Conservation (phyloP, 2,888 invertebrate genomes). For the Hirudinaria manillensis region DNA sequence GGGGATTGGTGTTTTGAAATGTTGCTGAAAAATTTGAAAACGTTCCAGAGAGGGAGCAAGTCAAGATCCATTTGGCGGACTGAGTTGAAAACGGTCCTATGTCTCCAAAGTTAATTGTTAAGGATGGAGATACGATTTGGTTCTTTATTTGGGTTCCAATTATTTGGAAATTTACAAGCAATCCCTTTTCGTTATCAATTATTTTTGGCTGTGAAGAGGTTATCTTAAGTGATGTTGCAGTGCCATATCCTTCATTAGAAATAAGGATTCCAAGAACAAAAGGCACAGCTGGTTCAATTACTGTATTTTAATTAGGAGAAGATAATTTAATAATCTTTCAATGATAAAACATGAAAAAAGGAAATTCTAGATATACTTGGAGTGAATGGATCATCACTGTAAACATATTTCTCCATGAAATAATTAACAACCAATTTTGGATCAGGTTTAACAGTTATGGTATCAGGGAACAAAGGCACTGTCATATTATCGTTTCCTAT, state of each 20-base stretch:
- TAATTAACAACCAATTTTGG: constrained; percentile 42
- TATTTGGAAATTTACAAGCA: constrained; percentile 42
- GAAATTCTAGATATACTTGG: constrained; percentile 16
- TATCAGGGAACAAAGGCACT: constrained; percentile 42
- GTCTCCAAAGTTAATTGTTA: constrained; percentile 43
- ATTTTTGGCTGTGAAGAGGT: constrained; percentile 44
- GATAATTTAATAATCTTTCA: not conserved
- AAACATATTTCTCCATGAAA: constrained; percentile 44
- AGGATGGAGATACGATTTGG: constrained; percentile 38
- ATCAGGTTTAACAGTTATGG: constrained; percentile 44
- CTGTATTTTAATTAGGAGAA: not conserved
- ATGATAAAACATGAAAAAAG: not conserved
- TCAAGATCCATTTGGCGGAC: constrained; percentile 41
- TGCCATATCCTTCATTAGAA: constrained; percentile 40
- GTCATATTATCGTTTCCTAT: constrained; percentile 41
- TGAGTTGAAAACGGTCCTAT: constrained; percentile 40
- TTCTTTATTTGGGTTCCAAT: constrained; percentile 40
- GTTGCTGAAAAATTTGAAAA: constrained; percentile 44
- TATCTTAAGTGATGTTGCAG: constrained; percentile 38
- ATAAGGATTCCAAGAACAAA: constrained; percentile 41
- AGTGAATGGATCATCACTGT: constrained; percentile 43
- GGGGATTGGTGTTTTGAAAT: constrained; percentile 43
- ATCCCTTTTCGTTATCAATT: constrained; percentile 44
- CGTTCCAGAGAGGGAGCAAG: constrained; percentile 41
- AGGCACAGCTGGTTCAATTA: constrained; percentile 40